Conservation (phyloP, 2,797 vertebrate species). For the Ispidina lecontei region DNA sequence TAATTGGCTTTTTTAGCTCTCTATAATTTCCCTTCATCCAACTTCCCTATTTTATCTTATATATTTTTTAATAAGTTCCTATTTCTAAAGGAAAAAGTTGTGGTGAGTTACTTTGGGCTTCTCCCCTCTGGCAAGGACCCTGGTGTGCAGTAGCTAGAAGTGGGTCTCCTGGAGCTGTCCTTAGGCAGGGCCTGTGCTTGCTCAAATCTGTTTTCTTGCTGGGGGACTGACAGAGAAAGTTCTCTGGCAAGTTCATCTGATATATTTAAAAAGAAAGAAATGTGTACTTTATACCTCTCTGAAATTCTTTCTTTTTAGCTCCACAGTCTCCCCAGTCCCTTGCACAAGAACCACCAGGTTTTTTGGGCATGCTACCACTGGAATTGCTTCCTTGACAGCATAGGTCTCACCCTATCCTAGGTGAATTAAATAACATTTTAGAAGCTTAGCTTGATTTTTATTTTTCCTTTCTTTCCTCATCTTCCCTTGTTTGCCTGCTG, state of each 20-base stretch:
- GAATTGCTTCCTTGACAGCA: neutral
- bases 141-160: neutral
- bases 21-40: conserved; percentile 5
- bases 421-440: neutral
- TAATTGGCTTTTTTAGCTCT: neutral
- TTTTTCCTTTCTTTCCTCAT: too few species aligned
- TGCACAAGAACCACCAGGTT: neutral
- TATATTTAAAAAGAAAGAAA: neutral
- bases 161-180: neutral
- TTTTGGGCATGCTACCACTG: neutral
- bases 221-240: neutral
- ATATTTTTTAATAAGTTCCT: neutral
- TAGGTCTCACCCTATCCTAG: neutral
- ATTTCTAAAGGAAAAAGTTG: conserved; percentile 22
- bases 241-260: neutral
- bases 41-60: neutral
- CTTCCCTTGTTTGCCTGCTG: neutral
- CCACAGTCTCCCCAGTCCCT: neutral
- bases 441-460: neutral
- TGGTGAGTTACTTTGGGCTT: neutral
- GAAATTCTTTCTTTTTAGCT: neutral
- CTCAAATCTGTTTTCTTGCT: neutral
- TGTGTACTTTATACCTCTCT: neutral
- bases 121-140: neutral
- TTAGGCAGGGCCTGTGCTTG: neutral